Conservation (phyloP, 1,140 invertebrate genomes). For the Lethrus apterus region DNA sequence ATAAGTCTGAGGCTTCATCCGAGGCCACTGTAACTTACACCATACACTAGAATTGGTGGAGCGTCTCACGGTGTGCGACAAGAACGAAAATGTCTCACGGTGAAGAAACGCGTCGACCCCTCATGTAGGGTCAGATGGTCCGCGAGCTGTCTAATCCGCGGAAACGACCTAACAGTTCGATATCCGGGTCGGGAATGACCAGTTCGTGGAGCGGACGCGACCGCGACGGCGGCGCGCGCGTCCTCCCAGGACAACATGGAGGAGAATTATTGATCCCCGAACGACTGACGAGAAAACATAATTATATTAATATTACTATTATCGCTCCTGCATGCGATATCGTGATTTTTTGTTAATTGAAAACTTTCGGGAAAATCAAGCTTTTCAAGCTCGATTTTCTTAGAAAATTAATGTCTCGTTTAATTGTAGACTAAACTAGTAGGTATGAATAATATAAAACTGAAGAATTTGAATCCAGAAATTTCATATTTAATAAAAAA, state of each 20-base stretch:
- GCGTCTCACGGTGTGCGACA: not conserved
- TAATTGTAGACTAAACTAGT: no score
- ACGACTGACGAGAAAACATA: no score
- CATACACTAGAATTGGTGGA: slow-evolving; percentile 17
- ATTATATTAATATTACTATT: no score
- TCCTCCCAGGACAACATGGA: slow-evolving; percentile 14
- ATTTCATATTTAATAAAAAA: no score
- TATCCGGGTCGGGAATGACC: slow-evolving; percentile 18
- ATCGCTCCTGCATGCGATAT: no score
- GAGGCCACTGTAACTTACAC: slow-evolving; percentile 30
- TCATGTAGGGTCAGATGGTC: slow-evolving; percentile 4
- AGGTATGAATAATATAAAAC: no score
- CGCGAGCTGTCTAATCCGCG: slow-evolving; percentile 7
- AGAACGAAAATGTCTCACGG: not conserved
- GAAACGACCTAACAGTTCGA: slow-evolving; percentile 7
- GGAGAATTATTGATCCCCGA: slow-evolving; percentile 10
- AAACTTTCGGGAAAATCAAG: no score
- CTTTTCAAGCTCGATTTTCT: no score
- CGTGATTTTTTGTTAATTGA: no score
- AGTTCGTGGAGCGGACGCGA: slow-evolving; percentile 5
- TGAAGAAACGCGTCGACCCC: slow-evolving; percentile 2
- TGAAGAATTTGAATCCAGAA: no score
- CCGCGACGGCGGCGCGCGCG: slow-evolving; percentile 14
- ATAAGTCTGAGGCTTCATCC: slow-evolving; percentile 25
- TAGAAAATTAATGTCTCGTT: no score